A percentile compares a stretch with the other conserved stretches of the same genome.
Evolutionary conservation across 2,888 invertebrate genomes (phyloP).

Genomic region (Hoplodrina ambigua): DNA sequence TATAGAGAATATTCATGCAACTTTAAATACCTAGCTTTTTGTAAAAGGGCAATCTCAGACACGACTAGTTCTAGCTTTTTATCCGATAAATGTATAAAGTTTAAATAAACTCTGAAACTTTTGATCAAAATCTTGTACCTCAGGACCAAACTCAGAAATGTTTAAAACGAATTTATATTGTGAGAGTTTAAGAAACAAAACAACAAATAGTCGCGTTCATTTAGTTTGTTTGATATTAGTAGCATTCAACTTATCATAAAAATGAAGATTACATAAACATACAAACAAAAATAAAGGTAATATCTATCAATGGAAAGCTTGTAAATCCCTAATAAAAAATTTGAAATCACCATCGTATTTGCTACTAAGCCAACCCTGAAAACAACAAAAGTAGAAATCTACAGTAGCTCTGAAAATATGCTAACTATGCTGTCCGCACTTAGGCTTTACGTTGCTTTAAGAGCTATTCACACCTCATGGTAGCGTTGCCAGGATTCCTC

Average conservation of each 20-base stretch:
- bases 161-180: background rate
- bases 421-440: conserved; percentile 37
- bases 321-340: background rate
- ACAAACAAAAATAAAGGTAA: no score
- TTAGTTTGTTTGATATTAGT: no score
- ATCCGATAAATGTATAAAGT: conserved; percentile 20
- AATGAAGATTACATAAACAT: background rate
- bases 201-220: no score
- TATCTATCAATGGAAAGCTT: background rate
- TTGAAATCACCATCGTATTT: background rate
- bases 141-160: background rate
- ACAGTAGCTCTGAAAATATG: conserved; percentile 28
- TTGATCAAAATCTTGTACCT: conserved; percentile 30
- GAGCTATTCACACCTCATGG: conserved; percentile 44
- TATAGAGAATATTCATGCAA: no score
- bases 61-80: no score
- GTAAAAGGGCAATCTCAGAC: no score
- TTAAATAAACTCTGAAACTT: conserved; percentile 25
- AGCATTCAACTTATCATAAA: background rate
- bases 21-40: no score
- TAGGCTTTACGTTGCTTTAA: conserved; percentile 39
- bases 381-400: conserved; percentile 20
- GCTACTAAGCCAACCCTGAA: background rate
- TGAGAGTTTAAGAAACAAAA: background rate
- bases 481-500: conserved; percentile 35